A percentile compares a stretch with the other conserved stretches of the same genome.
phyloP scores from a whole-genome alignment of 2,797 vertebrate species.

The Crax fasciolata region DNA sequence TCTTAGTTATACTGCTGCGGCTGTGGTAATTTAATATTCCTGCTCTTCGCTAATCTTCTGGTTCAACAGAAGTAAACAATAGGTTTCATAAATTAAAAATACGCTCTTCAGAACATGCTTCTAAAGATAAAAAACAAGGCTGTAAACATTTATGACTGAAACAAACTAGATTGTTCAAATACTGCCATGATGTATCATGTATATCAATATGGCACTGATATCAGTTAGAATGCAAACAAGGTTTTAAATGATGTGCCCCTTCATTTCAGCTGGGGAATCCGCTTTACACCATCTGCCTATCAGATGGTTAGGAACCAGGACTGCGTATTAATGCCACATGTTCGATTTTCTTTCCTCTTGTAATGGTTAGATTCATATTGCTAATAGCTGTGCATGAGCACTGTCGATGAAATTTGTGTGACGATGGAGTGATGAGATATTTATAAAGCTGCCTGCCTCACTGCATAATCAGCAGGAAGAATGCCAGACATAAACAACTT shows the following conservation, averaged over 20 bases:
- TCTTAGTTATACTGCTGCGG: slow-evolving; percentile 81
- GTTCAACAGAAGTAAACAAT: slow-evolving; percentile 87
- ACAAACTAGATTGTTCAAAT: slow-evolving; percentile 89
- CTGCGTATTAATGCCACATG: slow-evolving; percentile 96
- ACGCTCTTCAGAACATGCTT: slow-evolving; percentile 85
- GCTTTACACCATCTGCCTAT: slow-evolving; percentile 97
- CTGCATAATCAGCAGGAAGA: slow-evolving; percentile 88
- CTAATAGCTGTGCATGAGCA: slow-evolving; percentile 93
- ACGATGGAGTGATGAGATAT: slow-evolving; percentile 93
- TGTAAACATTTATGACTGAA: slow-evolving; percentile 89
- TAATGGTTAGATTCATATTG: slow-evolving; percentile 90
- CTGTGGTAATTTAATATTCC: slow-evolving; percentile 84
- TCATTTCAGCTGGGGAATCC: slow-evolving; percentile 94
- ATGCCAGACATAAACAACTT: slow-evolving; percentile 86
- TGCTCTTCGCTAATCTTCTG: slow-evolving; percentile 83
- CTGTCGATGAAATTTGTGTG: slow-evolving; percentile 91
- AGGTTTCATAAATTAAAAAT: slow-evolving; percentile 89
- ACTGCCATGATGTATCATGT: slow-evolving; percentile 98
- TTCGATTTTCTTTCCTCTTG: slow-evolving; percentile 91
- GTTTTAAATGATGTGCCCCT: slow-evolving; percentile 98
- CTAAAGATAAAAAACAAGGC: slow-evolving; percentile 86
- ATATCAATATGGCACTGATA: slow-evolving; percentile 99
- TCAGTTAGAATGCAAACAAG: slow-evolving; percentile 99
- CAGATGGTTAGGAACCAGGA: slow-evolving; percentile 94
- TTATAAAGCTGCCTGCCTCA: slow-evolving; percentile 88